These are phyloP conservation scores for Atta cephalotes DNA, from an alignment of 1,140 invertebrate genomes.

Conservation along the genomic window DNA sequence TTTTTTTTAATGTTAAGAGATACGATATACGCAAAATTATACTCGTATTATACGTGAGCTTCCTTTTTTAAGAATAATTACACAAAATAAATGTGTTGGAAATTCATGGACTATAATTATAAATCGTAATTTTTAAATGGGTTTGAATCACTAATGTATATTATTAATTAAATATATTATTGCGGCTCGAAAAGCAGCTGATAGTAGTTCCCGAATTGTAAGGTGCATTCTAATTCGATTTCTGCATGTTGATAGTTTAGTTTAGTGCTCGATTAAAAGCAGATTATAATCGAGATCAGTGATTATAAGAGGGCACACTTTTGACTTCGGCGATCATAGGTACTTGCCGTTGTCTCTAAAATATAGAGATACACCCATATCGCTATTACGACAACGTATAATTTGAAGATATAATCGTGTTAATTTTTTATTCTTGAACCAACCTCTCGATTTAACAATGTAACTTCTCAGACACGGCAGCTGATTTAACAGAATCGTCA, in stretches of 20 bases:
- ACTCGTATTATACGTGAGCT: background rate
- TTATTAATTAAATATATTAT: constrained; percentile 70
- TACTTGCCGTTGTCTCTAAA: constrained; percentile 27
- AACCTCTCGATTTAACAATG: constrained; percentile 19
- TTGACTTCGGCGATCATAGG: constrained; percentile 45
- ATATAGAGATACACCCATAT: constrained; percentile 52
- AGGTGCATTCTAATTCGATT: constrained; percentile 66
- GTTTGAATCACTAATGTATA: constrained; percentile 57
- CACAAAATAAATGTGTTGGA: constrained; percentile 18
- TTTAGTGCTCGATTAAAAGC: constrained; percentile 70
- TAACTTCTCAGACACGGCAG: background rate
- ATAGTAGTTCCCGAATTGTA: constrained; percentile 51
- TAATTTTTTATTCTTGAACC: constrained; percentile 51
- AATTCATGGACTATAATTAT: constrained; percentile 51
- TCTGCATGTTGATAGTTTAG: constrained; percentile 64
- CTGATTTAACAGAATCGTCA: background rate
- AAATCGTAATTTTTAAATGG: constrained; percentile 61
- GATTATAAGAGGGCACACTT: constrained; percentile 70
- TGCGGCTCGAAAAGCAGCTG: constrained; percentile 43
- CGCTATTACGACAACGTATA: constrained; percentile 50
- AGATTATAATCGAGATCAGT: constrained; percentile 73
- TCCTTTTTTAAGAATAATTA: background rate
- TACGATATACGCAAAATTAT: no score
- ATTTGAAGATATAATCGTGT: constrained; percentile 55
- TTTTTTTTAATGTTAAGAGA: no score